Evolutionary conservation across 2,888 invertebrate species (phyloP), one percentile per base, ranked within the genome.

Genomic region (Plebejus melissa): DNA sequence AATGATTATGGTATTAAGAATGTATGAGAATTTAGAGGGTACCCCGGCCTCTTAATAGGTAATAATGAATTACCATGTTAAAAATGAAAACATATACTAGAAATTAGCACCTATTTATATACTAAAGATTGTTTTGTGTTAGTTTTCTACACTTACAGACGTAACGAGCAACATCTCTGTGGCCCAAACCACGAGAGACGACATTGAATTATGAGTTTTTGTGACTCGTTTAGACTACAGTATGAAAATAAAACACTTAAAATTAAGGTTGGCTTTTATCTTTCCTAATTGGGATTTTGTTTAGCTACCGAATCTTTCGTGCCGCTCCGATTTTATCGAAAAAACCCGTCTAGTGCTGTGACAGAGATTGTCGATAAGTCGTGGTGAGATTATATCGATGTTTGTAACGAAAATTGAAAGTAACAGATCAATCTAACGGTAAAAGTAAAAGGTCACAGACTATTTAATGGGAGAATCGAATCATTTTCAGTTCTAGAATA

Each of bases 351-450:
- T 87, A 88, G 88, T 86, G 88, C 81, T 85, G 87, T 87, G 88
- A 85, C 87, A 84, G 77, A 81, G 84, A 85, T 86, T 86, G 83
- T 88, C 86, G 88, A 88, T 87, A 88, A 82, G 50, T 76, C 28
- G 54, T 69, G 60, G 36, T 69, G 74, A 79, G 80, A 80, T 80
- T 74, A 22, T 78, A 79, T 80, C 79, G 78, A 77, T 78, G 75
- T 75, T 79, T 71, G 72, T 72, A 77, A 74, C 57, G 69, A 76
- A 79, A 78, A 79, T 76, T 70, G 76, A 76, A 60, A 77, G 78
- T 78, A 77, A 78, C 60, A 78, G 78, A 79, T 79, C 78, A 76
- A 77, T 77, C 74, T 76, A 77, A 77, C 75, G 75, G 75, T 71
- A 75, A 41, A 41, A 71, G 57, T 70, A 75, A 75, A 32, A 71